phyloP scores from a whole-genome alignment of 1,140 invertebrate species.

The Oppia nitens region DNA sequence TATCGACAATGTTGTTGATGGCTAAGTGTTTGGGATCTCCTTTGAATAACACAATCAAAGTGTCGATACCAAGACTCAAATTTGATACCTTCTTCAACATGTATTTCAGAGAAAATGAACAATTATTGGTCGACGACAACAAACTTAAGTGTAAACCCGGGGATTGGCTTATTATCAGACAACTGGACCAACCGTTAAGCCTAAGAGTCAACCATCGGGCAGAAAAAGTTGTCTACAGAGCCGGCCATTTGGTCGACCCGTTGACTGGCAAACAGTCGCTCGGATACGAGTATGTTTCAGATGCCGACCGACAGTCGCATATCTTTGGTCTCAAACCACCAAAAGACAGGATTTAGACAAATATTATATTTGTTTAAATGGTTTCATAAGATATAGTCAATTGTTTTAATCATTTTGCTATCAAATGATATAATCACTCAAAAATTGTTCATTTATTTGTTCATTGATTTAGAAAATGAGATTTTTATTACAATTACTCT shows the following conservation, averaged over 20 bases:
- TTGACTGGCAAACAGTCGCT: slow-evolving; percentile 19
- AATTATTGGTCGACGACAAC: slow-evolving; percentile 10
- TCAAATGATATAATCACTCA: background rate
- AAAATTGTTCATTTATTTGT: slow-evolving; percentile 2
- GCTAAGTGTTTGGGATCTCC: slow-evolving; percentile 2
- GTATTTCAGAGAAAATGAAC: slow-evolving; percentile 17
- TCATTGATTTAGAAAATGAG: background rate
- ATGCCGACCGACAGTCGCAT: slow-evolving; percentile 14
- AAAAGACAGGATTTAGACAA: background rate
- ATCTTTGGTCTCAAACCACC: slow-evolving; percentile 11
- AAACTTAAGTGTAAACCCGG: slow-evolving; percentile 8
- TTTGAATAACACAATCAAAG: slow-evolving; percentile 9
- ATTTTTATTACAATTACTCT: too few species aligned
- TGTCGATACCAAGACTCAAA: slow-evolving; percentile 12
- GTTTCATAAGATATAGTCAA: background rate
- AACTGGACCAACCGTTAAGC: slow-evolving; percentile 12
- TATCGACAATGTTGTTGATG: slow-evolving; percentile 1
- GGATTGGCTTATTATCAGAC: slow-evolving; percentile 16
- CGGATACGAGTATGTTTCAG: slow-evolving; percentile 20
- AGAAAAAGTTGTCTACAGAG: slow-evolving; percentile 20
- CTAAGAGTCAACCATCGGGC: slow-evolving; percentile 17
- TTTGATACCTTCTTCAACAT: slow-evolving; percentile 13
- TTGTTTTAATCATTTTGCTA: background rate
- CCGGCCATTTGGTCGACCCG: slow-evolving; percentile 22
- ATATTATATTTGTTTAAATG: background rate